phyloP scores from a whole-genome alignment of 1,140 invertebrate genomes.

The Euschistus heros region DNA sequence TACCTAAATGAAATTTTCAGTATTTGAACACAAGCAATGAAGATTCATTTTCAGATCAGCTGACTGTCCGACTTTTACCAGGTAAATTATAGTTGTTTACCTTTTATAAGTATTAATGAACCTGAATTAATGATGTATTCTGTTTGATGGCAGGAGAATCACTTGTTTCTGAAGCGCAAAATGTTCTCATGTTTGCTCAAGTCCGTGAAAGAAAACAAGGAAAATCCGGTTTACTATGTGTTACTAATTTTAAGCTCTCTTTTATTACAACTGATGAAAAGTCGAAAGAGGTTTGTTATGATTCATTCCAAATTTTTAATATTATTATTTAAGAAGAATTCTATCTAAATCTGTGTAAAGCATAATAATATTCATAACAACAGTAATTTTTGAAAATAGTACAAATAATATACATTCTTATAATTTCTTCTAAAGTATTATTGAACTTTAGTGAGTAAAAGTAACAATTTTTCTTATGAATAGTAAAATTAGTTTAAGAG shows the following conservation, averaged over 20 bases:
- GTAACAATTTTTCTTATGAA: too few relatives aligned
- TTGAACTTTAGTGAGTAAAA: too few relatives aligned
- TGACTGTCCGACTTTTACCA: constrained; percentile 35
- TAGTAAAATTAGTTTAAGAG: too few relatives aligned
- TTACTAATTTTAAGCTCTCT: constrained; percentile 79
- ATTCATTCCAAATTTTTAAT: too few relatives aligned
- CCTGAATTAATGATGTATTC: constrained; percentile 4
- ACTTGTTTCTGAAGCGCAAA: constrained; percentile 62
- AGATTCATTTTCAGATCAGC: constrained; percentile 32
- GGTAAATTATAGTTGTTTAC: constrained; percentile 31
- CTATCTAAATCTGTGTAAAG: too few relatives aligned
- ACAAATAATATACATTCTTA: too few relatives aligned
- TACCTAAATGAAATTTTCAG: constrained; percentile 24
- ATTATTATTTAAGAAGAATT: too few relatives aligned
- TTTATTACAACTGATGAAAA: constrained; percentile 60
- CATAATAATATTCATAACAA: too few relatives aligned
- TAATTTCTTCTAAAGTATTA: too few relatives aligned
- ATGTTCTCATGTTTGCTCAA: constrained; percentile 68
- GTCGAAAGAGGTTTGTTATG: constrained; percentile 36
- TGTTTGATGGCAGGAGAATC: constrained; percentile 48
- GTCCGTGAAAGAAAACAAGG: constrained; percentile 65
- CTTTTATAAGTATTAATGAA: constrained; percentile 3
- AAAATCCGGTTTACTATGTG: constrained; percentile 62
- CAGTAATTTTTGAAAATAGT: too few relatives aligned
- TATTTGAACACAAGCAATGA: constrained; percentile 31